A percentile compares a stretch with the other conserved stretches of the same genome.
Conservation (phyloP, 2,797 vertebrate species). For the Alcedo atthis region DNA sequence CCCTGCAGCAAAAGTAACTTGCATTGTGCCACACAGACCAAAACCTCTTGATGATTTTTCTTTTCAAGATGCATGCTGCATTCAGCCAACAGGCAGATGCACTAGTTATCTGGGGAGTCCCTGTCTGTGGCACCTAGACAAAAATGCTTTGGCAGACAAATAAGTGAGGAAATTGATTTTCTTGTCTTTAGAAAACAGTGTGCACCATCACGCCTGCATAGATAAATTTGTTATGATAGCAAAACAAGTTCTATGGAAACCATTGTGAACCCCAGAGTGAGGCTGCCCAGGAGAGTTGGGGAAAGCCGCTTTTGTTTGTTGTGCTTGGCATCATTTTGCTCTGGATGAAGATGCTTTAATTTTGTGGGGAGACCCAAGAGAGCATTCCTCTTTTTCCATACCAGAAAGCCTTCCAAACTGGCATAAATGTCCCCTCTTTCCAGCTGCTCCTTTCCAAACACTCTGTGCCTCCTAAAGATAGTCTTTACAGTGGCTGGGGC, state of each 20-base stretch:
- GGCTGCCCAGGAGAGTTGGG: slow-evolving; percentile 86
- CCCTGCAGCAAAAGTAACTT: background rate
- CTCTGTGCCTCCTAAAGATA: slow-evolving; percentile 85
- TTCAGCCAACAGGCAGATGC: background rate
- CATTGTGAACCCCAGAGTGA: slow-evolving; percentile 85
- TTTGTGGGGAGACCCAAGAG: slow-evolving; percentile 82
- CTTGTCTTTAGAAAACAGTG: slow-evolving; percentile 62
- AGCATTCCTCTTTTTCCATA: slow-evolving; percentile 83
- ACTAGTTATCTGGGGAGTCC: slow-evolving; percentile 21
- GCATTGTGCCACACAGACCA: background rate
- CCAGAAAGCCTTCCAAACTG: slow-evolving; percentile 84
- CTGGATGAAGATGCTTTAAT: slow-evolving; percentile 82
- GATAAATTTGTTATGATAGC: slow-evolving; percentile 89
- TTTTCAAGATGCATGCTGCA: background rate
- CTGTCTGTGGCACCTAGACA: slow-evolving; percentile 56
- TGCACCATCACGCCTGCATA: slow-evolving; percentile 70
- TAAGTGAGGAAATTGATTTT: slow-evolving; percentile 68
- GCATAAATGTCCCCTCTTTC: slow-evolving; percentile 81
- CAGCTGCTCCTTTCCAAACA: slow-evolving; percentile 83
- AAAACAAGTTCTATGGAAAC: slow-evolving; percentile 94
- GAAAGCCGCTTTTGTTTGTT: slow-evolving; percentile 94
- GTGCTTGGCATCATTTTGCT: slow-evolving; percentile 84
- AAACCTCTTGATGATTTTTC: background rate
- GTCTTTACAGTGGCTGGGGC: slow-evolving; percentile 68
- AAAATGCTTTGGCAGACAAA: slow-evolving; percentile 59